A percentile compares a stretch with the other conserved stretches of the same genome.
phyloP scores from a whole-genome alignment of 2,797 vertebrate species.

The Leptatherina wallacei region DNA sequence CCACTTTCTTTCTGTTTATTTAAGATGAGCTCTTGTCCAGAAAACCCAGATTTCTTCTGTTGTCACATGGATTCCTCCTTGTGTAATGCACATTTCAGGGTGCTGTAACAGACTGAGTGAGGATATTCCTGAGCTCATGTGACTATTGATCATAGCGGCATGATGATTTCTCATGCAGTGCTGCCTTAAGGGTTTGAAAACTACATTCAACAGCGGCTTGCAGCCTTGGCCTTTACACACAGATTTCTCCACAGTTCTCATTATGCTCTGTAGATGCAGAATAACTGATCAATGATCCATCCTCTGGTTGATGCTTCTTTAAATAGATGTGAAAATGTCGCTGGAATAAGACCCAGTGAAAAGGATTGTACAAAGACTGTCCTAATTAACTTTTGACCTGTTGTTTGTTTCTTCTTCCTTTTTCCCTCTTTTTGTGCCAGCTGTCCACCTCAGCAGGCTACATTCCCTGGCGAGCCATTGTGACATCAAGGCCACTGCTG shows the following conservation, averaged over 20 bases:
- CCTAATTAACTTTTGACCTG: not conserved
- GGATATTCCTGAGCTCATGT: not conserved
- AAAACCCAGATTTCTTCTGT: not conserved
- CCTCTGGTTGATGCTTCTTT: no score
- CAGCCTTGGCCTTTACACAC: no score
- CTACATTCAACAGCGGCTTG: not conserved
- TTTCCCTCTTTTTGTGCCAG: conserved; percentile 33
- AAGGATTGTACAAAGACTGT: not conserved
- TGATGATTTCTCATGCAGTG: not conserved
- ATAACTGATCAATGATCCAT: no score
- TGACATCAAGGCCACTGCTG: conserved; percentile 89
- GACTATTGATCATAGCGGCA: not conserved
- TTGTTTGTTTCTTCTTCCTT: not conserved
- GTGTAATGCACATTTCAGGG: not conserved
- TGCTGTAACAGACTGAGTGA: not conserved
- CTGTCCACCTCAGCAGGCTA: conserved; percentile 85
- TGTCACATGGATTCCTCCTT: not conserved
- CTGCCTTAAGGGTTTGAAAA: not conserved
- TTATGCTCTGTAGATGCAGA: no score
- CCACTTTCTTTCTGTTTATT: not conserved
- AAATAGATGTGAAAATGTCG: no score
- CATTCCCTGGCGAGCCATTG: conserved; percentile 92
- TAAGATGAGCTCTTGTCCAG: not conserved
- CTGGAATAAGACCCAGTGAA: no score
- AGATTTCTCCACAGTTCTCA: no score